A percentile compares a stretch with the other conserved stretches of the same genome.
phyloP scores from a whole-genome alignment of 2,888 invertebrate genomes.

The Camptogramma bilineatum region DNA sequence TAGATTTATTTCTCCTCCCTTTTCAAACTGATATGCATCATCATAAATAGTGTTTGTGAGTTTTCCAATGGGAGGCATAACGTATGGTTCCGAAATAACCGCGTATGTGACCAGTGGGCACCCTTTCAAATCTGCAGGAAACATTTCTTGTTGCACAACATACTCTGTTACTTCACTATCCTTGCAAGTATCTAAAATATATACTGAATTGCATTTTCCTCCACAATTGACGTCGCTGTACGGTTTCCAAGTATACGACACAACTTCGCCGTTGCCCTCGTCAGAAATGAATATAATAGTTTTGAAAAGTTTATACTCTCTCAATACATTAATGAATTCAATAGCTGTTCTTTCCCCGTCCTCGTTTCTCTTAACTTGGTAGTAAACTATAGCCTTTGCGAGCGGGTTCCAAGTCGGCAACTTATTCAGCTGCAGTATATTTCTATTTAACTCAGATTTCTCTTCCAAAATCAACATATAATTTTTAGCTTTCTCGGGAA shows the following conservation, averaged over 20 bases:
- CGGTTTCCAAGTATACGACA: slow-evolving; percentile 78
- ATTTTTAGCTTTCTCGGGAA: slow-evolving; percentile 83
- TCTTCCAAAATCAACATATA: slow-evolving; percentile 83
- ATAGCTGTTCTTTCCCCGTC: slow-evolving; percentile 62
- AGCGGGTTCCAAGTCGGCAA: slow-evolving; percentile 83
- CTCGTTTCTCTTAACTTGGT: slow-evolving; percentile 65
- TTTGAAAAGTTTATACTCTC: slow-evolving; percentile 69
- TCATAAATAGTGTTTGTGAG: slow-evolving; percentile 56
- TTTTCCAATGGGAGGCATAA: slow-evolving; percentile 71
- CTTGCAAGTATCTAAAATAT: slow-evolving; percentile 72
- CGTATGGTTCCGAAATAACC: slow-evolving; percentile 78
- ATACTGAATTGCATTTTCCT: slow-evolving; percentile 70
- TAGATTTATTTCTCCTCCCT: slow-evolving; percentile 77
- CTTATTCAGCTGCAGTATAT: slow-evolving; percentile 77
- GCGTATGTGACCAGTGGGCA: slow-evolving; percentile 77
- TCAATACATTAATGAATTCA: slow-evolving; percentile 73
- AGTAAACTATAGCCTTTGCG: slow-evolving; percentile 78
- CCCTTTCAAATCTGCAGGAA: slow-evolving; percentile 72
- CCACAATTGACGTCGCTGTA: slow-evolving; percentile 76
- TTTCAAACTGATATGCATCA: slow-evolving; percentile 70
- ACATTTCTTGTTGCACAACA: slow-evolving; percentile 64
- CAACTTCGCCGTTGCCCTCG: slow-evolving; percentile 60
- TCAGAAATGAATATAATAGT: slow-evolving; percentile 75
- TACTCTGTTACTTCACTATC: slow-evolving; percentile 61
- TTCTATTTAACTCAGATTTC: slow-evolving; percentile 73